Evolutionary conservation across 1,140 invertebrate genomes (phyloP).

Genomic region (Penaeus japonicus): DNA sequence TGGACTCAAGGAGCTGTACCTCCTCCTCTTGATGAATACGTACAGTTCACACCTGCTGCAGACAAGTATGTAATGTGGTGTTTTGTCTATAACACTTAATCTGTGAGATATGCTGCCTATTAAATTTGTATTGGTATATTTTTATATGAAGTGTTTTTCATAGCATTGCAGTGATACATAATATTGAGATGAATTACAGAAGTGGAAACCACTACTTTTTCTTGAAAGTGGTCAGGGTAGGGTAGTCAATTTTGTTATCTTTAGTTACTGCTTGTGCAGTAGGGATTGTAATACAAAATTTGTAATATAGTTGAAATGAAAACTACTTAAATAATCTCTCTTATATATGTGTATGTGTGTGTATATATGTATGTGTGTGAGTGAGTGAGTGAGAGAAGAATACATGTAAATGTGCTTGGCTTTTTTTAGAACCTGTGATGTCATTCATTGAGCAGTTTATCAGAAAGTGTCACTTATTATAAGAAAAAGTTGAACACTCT

Average conservation of each 20-base stretch:
- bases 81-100: neutral
- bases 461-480: neutral
- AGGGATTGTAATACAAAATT: too few species aligned
- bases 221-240: too few species aligned
- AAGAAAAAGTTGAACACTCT: too few species aligned
- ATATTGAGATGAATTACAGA: neutral
- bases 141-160: neutral
- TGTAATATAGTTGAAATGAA: too few species aligned
- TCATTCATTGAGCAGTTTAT: neutral
- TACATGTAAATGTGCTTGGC: neutral
- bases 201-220: too few species aligned
- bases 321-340: too few species aligned
- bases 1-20: constrained; percentile 76
- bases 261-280: too few species aligned
- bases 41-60: constrained; percentile 85
- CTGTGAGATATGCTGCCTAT: neutral
- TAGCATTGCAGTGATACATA: neutral
- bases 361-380: too few species aligned
- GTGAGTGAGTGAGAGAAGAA: too few species aligned
- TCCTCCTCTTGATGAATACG: constrained; percentile 89
- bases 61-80: constrained; percentile 65
- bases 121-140: too few species aligned
- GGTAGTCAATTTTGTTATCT: too few species aligned
- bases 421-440: neutral
- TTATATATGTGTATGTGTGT: too few species aligned